A percentile compares a stretch with the other conserved stretches of the same genome.
These are phyloP conservation scores for Anthopleura xanthogrammica DNA, from an alignment of 92 coral and sea anemone species.

Conservation along the genomic window DNA sequence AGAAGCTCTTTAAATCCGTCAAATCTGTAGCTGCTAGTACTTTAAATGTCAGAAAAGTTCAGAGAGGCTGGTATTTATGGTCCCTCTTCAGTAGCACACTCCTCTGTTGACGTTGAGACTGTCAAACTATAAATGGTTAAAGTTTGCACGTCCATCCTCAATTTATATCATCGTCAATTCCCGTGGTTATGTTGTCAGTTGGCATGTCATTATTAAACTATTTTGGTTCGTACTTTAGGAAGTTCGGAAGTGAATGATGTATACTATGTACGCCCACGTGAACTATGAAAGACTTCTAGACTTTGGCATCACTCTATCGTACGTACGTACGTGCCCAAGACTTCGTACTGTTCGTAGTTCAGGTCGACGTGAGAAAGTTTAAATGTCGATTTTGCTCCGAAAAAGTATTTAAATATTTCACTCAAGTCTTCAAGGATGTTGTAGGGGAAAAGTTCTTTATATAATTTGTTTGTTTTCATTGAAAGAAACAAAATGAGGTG, in stretches of 20 bases:
- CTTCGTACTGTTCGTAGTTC: too few relatives aligned
- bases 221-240: background rate
- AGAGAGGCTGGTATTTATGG: background rate
- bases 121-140: background rate
- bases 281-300: too few relatives aligned
- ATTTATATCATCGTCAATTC: background rate
- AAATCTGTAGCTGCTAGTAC: background rate
- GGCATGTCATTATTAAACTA: background rate
- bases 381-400: background rate
- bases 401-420: background rate
- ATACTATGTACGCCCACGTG: background rate
- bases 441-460: background rate
- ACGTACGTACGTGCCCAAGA: too few relatives aligned
- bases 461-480: background rate
- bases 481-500: background rate
- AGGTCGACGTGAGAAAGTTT: too few relatives aligned
- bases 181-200: background rate
- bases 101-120: background rate
- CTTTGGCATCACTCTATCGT: too few relatives aligned
- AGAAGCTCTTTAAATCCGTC: background rate
- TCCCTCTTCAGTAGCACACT: background rate
- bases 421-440: background rate
- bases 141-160: background rate
- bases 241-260: background rate
- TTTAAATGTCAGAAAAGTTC: background rate